Conservation (phyloP, 2,888 invertebrate species). For the Oligia latruncula region DNA sequence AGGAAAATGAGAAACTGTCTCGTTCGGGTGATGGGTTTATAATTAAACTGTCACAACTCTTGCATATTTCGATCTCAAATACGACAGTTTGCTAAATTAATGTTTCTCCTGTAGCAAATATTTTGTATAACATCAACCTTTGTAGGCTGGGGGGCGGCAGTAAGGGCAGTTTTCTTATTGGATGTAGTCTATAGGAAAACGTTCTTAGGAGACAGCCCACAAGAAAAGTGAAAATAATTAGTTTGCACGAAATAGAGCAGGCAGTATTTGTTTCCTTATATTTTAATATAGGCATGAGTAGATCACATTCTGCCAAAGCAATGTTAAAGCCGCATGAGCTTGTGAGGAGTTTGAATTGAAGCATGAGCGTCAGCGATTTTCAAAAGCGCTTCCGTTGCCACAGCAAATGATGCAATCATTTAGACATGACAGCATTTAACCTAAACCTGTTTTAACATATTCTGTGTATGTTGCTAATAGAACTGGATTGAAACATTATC, state of each 20-base stretch:
- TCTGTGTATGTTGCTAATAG: slow-evolving; percentile 9
- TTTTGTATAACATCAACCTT: slow-evolving; percentile 26
- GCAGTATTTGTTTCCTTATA: background rate
- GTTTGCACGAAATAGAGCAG: background rate
- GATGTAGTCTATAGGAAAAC: background rate
- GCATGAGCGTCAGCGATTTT: background rate
- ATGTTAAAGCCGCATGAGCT: background rate
- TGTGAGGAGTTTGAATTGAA: background rate
- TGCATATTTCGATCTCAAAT: slow-evolving; percentile 54
- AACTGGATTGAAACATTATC: background rate
- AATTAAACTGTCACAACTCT: slow-evolving; percentile 55
- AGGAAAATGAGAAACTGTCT: slow-evolving; percentile 31
- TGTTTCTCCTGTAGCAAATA: slow-evolving; percentile 48
- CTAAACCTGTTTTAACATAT: slow-evolving; percentile 20
- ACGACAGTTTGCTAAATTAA: slow-evolving; percentile 54
- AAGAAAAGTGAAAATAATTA: background rate
- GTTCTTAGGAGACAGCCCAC: too few species aligned
- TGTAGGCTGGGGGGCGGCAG: background rate
- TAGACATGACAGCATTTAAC: slow-evolving; percentile 18
- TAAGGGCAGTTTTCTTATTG: too few species aligned
- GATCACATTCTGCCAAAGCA: background rate
- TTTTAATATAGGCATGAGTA: background rate
- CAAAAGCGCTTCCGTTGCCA: background rate
- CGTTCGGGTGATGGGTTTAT: slow-evolving; percentile 43
- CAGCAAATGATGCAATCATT: background rate